Conservation (phyloP, 1,140 invertebrate species). For the Drosophila dunni region DNA sequence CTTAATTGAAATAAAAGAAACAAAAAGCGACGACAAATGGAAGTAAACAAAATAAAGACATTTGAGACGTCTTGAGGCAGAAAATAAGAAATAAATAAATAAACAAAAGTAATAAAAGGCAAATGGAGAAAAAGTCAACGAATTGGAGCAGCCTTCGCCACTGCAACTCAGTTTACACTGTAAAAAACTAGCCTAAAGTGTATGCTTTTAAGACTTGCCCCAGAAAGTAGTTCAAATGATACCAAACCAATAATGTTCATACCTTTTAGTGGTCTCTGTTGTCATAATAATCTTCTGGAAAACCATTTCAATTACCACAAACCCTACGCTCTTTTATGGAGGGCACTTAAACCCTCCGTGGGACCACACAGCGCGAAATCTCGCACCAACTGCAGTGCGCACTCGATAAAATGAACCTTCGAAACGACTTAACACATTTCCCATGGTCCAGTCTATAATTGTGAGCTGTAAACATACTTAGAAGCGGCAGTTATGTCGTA, state of each 20-base stretch:
- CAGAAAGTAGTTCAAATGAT: constrained; percentile 30
- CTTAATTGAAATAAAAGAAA: constrained; percentile 46
- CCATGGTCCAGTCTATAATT: constrained; percentile 25
- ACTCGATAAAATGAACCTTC: constrained; percentile 29
- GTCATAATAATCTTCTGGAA: constrained; percentile 11
- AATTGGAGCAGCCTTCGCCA: constrained; percentile 37
- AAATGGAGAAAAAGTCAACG: constrained; percentile 14
- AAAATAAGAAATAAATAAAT: constrained; percentile 7
- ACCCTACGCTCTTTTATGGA: constrained; percentile 32
- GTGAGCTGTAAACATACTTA: constrained; percentile 15
- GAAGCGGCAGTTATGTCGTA: background rate
- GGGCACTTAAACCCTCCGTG: constrained; percentile 36
- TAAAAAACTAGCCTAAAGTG: constrained; percentile 55
- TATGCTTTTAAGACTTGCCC: constrained; percentile 51
- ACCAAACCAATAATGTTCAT: background rate
- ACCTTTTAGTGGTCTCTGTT: background rate
- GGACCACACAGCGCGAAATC: constrained; percentile 65
- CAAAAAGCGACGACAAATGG: constrained; percentile 37
- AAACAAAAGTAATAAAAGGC: constrained; percentile 13
- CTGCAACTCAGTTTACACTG: constrained; percentile 56
- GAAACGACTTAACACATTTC: constrained; percentile 18
- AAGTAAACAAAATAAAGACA: constrained; percentile 51
- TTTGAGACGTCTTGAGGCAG: constrained; percentile 52
- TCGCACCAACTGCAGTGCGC: constrained; percentile 60
- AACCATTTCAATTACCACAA: constrained; percentile 39